Evolutionary conservation across 2,797 vertebrate genomes (phyloP), one percentile per base, ranked within the genome.

Genomic region (Antrozous pallidus): DNA sequence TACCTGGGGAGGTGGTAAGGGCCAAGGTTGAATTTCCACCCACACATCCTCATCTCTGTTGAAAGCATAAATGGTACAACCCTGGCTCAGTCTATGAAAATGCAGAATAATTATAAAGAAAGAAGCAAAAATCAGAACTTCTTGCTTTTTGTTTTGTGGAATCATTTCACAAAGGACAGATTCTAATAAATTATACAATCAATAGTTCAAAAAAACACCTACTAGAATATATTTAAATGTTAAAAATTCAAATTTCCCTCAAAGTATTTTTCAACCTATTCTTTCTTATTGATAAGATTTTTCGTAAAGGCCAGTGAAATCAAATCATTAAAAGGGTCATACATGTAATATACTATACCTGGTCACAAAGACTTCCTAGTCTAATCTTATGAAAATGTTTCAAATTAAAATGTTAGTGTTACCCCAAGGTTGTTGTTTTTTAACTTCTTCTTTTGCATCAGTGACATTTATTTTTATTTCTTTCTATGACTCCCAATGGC

Each of bases 191-290:
- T 91, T 26, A 92, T 93, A 89, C 26, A 93, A 78, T 65, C 54
- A 86, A 58, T 63, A 83, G 26, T 54, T 91, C 13, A 47, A 47
- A 77, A 69, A 82, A 51, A 1, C 13, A 94, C 18, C 58, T 81
- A 83, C 77, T 5, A 56, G 47, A 84, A 93, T 36, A 22, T 78
- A 91, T 65, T 94, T 81, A 73, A 85, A 73, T 36, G 6, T 78
- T 94, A 88, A 93, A 96, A 94, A 81, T 94, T 70, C 63, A 70
- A 20, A 91, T 93, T 85, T 78, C 58, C 20, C 54, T 82, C 56
- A 91, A 88, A 91, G 56, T 91, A 38, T 70, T 95, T 91, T 87
- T 81, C 54, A 89, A 47, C 5, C 17, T 73, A 61, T 65, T 78
- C 3, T 88, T 86, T 75, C 16, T 80, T 90, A 45, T 17, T 79